phyloP scores from a whole-genome alignment of 2,888 invertebrate genomes.

The Dolichopus griseipennis region DNA sequence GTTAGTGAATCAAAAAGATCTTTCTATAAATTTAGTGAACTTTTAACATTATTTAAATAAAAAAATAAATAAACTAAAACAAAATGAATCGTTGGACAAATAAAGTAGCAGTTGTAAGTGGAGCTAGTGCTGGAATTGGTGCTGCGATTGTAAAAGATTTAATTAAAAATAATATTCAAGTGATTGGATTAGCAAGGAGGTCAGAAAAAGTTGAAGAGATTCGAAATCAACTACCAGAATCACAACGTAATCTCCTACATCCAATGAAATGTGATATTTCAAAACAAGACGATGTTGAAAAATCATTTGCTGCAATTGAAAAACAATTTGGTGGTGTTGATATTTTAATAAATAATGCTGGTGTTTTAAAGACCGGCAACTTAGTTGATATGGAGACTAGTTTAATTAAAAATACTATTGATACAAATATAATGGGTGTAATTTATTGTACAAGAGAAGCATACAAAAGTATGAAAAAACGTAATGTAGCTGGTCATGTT shows the following conservation, averaged over 20 bases:
- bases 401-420: constrained; percentile 33
- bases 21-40: too few relatives aligned
- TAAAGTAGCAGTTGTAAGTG: constrained; percentile 55
- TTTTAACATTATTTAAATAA: too few relatives aligned
- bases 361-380: constrained; percentile 31
- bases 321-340: constrained; percentile 47
- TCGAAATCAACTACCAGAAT: constrained; percentile 24
- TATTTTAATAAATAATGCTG: constrained; percentile 54
- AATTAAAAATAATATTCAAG: constrained; percentile 46
- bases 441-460: constrained; percentile 46
- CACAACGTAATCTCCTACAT: constrained; percentile 31
- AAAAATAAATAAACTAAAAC: too few relatives aligned
- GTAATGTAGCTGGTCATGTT: constrained; percentile 45
- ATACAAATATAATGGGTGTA: constrained; percentile 45
- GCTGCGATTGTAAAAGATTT: constrained; percentile 44
- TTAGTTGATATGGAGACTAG: constrained; percentile 30
- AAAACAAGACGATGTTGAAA: constrained; percentile 46
- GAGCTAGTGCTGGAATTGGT: constrained; percentile 56
- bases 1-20: too few relatives aligned
- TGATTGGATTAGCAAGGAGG: constrained; percentile 48
- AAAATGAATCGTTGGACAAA: constrained; percentile 52
- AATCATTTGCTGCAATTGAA: constrained; percentile 47
- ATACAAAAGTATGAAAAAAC: constrained; percentile 44
- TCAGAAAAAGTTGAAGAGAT: constrained; percentile 41
- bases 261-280: constrained; percentile 44